phyloP scores from a whole-genome alignment of 2,113 vertebrate genomes.

The Etheostoma cragini region DNA sequence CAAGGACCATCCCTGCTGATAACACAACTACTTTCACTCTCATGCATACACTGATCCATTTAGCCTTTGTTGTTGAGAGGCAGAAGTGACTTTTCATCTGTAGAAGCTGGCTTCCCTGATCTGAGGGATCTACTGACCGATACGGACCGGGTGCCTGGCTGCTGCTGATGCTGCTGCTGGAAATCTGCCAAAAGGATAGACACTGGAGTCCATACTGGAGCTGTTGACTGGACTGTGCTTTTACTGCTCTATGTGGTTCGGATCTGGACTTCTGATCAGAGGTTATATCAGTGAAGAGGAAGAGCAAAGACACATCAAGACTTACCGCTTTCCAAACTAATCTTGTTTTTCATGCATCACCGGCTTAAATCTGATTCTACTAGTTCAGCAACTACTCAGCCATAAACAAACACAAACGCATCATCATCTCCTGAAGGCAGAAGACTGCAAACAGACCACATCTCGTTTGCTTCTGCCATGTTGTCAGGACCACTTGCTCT shows the following conservation, averaged over 20 bases:
- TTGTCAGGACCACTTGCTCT: background rate
- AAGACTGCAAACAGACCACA: conserved; percentile 28
- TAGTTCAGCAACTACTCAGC: conserved; percentile 47
- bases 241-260: conserved; percentile 3
- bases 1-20: conserved; percentile 35
- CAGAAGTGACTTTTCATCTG: conserved; percentile 49
- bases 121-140: conserved; percentile 45
- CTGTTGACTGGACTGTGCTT: conserved; percentile 25
- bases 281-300: conserved; percentile 7
- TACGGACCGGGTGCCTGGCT: conserved; percentile 48
- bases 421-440: conserved; percentile 42
- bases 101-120: conserved; percentile 46
- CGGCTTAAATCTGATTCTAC: conserved; percentile 43
- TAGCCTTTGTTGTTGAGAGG: conserved; percentile 30
- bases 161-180: conserved; percentile 41
- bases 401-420: conserved; percentile 30
- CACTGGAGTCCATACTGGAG: conserved; percentile 24
- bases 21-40: conserved; percentile 43
- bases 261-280: conserved; percentile 26
- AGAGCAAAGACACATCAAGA: conserved; percentile 12
- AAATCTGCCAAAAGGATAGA: conserved; percentile 33
- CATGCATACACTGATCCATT: conserved; percentile 34
- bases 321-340: conserved; percentile 17
- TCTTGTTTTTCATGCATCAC: conserved; percentile 30
- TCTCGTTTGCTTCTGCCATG: conserved; percentile 32